These are phyloP conservation scores for Alloscopus bannaensis DNA, from an alignment of 2,888 invertebrate species.

Conservation along the genomic window DNA sequence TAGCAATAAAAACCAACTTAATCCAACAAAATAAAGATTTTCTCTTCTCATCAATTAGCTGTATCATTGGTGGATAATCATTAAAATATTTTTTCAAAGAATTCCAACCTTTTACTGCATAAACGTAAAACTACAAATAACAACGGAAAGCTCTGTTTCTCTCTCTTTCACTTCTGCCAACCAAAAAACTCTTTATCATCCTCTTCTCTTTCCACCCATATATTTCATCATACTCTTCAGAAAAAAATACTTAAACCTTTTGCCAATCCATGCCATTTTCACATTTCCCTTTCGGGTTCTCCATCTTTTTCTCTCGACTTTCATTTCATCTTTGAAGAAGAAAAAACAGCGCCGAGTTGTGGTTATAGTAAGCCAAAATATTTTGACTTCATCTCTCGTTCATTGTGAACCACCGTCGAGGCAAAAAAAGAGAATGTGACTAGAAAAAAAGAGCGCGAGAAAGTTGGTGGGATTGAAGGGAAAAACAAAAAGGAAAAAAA, in stretches of 20 bases:
- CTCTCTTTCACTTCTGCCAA: not conserved
- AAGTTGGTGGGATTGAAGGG: conserved; percentile 29
- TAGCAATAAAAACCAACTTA: too few species aligned
- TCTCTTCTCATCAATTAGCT: too few species aligned
- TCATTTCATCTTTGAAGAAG: not conserved
- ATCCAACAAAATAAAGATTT: too few species aligned
- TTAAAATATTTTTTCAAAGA: conserved; percentile 9
- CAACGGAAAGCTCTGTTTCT: conserved; percentile 1
- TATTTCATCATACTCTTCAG: not conserved
- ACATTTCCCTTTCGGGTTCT: not conserved
- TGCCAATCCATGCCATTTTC: not conserved
- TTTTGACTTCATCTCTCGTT: conserved; percentile 8
- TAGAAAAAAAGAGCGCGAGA: conserved; percentile 19
- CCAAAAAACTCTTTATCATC: conserved; percentile 5
- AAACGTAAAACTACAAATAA: not conserved
- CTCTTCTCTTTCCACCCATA: conserved; percentile 2
- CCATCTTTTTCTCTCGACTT: not conserved
- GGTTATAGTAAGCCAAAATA: not conserved
- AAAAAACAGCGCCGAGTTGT: not conserved
- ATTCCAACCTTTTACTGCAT: not conserved
- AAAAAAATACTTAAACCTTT: not conserved
- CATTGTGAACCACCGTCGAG: not conserved
- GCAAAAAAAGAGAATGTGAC: not conserved
- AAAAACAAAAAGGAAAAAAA: conserved; percentile 44
- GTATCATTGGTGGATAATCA: conserved; percentile 26